These are phyloP conservation scores for Amblyraja radiata DNA, from an alignment of 2,797 vertebrate species.

Conservation along the genomic window DNA sequence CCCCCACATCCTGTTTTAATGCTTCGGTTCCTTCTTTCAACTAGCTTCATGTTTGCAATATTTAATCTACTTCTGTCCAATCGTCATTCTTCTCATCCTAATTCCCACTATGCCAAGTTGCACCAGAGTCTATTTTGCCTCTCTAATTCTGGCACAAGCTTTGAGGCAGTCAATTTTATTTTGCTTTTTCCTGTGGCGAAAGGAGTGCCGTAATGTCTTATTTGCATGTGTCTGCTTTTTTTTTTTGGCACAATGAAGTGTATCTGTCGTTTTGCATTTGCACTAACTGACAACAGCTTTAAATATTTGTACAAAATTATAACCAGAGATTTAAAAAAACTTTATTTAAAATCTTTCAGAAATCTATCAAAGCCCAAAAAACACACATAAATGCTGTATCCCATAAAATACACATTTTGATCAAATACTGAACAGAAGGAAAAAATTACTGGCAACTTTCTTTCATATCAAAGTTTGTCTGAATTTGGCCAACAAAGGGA, in stretches of 20 bases:
- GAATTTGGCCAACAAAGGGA: conserved; percentile 79
- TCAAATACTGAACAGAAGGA: neutral
- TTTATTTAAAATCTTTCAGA: neutral
- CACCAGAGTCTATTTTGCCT: neutral
- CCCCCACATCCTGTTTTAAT: neutral
- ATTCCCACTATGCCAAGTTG: neutral
- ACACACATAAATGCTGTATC: neutral
- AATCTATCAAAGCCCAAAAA: conserved; percentile 32
- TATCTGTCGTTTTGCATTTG: neutral
- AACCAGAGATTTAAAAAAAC: neutral
- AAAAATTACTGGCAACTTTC: conserved; percentile 39
- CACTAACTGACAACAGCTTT: neutral
- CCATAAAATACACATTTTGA: conserved; percentile 1
- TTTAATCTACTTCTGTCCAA: neutral
- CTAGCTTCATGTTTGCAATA: neutral
- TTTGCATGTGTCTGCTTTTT: neutral
- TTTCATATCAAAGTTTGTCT: conserved; percentile 56
- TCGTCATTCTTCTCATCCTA: neutral
- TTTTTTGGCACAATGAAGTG: neutral
- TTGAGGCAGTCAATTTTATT: neutral
- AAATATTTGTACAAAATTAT: neutral
- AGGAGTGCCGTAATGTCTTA: neutral
- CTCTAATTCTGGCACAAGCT: neutral
- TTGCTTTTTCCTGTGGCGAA: neutral
- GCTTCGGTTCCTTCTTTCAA: neutral